Evolutionary conservation across 2,113 vertebrate species (phyloP).

Genomic region (Monarcha castaneiventris): DNA sequence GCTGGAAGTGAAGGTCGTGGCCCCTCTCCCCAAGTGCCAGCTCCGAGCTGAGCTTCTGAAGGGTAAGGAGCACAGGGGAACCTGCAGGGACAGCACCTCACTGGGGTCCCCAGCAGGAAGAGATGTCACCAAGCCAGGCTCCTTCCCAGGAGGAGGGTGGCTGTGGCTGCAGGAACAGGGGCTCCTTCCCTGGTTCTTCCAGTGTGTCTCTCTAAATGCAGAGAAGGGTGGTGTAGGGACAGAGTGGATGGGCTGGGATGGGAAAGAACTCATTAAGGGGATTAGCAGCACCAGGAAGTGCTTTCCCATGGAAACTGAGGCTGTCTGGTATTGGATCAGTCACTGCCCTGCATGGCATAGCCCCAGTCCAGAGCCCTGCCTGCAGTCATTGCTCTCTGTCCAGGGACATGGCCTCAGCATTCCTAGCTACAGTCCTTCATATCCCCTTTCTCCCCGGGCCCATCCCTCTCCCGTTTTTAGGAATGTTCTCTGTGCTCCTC

Average conservation of each 20-base stretch:
- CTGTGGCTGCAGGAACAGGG: neutral
- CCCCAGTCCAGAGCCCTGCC: neutral
- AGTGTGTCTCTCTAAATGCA: neutral
- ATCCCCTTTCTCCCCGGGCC: neutral
- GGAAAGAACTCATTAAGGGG: neutral
- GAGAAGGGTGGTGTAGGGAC: neutral
- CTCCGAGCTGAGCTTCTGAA: conserved; percentile 46
- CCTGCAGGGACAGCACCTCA: neutral
- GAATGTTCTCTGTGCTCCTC: neutral
- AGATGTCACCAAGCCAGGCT: fast-evolving
- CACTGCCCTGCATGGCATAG: neutral
- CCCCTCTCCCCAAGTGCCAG: neutral
- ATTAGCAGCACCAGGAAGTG: neutral
- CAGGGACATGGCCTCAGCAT: neutral
- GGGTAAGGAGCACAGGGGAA: neutral
- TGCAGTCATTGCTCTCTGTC: neutral
- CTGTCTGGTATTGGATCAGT: neutral
- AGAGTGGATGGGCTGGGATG: neutral
- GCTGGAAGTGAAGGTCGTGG: neutral
- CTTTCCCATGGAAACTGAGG: neutral
- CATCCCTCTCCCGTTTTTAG: neutral
- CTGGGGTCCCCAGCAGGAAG: neutral
- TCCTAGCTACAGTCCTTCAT: neutral
- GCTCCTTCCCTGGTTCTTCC: neutral
- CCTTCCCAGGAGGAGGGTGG: neutral